phyloP scores from a whole-genome alignment of 2,113 vertebrate genomes.

The Catharus fuscescens region DNA sequence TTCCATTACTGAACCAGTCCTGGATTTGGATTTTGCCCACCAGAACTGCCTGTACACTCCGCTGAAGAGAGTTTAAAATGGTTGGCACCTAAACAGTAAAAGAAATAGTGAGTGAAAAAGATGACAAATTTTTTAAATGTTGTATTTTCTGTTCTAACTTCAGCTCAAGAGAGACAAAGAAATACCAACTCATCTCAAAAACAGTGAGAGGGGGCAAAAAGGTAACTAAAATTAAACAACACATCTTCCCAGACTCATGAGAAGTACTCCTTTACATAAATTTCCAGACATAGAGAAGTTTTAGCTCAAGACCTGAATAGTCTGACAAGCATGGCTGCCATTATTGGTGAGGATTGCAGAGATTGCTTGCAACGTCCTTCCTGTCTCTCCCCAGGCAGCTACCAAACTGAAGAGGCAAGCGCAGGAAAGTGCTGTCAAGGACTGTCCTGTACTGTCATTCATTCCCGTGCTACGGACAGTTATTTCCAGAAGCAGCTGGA shows the following conservation, averaged over 20 bases:
- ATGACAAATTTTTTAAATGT: rapidly evolving
- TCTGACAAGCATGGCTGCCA: constrained; percentile 97
- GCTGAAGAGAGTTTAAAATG: constrained; percentile 94
- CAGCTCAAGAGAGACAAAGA: background rate
- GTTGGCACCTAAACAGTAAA: constrained; percentile 87
- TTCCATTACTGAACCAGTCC: constrained; percentile 98
- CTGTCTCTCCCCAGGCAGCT: constrained; percentile 97
- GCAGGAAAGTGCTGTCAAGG: constrained; percentile 94
- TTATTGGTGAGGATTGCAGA: constrained; percentile 99
- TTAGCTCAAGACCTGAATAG: constrained; percentile 88
- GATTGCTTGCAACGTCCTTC: constrained; percentile 94
- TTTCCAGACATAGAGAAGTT: background rate
- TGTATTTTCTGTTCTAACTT: background rate
- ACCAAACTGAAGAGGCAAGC: constrained; percentile 99
- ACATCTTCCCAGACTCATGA: background rate
- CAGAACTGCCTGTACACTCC: constrained; percentile 96
- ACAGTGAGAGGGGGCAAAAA: rapidly evolving
- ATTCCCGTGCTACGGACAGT: constrained; percentile 94
- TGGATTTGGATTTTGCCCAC: constrained; percentile 99
- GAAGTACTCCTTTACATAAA: background rate
- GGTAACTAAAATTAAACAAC: background rate
- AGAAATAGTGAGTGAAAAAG: background rate
- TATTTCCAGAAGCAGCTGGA: constrained; percentile 95
- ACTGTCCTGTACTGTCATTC: constrained; percentile 94
- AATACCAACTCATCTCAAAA: background rate